Evolutionary conservation across 2,113 vertebrate genomes (phyloP).

Genomic region (Astur gentilis): DNA sequence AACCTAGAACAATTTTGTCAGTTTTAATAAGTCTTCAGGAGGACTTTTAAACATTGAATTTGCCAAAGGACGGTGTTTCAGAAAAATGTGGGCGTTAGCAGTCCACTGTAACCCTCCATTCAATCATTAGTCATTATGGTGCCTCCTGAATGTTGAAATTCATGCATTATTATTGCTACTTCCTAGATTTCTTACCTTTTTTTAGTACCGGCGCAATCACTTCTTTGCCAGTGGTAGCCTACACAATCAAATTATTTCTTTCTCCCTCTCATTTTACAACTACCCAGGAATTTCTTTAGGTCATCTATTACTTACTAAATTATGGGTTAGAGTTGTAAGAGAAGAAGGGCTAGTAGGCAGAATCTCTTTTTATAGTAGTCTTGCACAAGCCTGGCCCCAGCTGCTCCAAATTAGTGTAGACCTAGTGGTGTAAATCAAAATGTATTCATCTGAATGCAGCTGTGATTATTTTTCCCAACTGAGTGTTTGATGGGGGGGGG

Average conservation of each 20-base stretch:
- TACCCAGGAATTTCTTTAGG: conserved; percentile 1
- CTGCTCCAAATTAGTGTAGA: background rate
- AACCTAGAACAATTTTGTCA: background rate
- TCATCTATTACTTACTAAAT: background rate
- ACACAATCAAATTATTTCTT: background rate
- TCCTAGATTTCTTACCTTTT: background rate
- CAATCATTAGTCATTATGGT: background rate
- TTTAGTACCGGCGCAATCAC: background rate
- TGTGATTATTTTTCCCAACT: background rate
- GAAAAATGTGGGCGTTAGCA: background rate
- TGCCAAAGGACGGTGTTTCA: background rate
- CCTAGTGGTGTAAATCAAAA: background rate
- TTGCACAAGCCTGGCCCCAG: background rate
- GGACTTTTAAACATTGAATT: background rate
- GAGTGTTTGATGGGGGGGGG: background rate
- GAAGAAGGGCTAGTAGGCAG: background rate
- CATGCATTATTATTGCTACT: background rate
- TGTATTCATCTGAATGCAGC: background rate
- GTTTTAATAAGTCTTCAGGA: background rate
- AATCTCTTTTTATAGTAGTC: background rate
- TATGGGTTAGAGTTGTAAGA: background rate
- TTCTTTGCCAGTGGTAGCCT: background rate
- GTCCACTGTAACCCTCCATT: background rate
- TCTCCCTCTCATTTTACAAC: background rate
- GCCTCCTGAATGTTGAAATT: background rate